Evolutionary conservation across 2,113 vertebrate species (phyloP), one percentile per base, ranked within the genome.

Genomic region (Manacus vitellinus): DNA sequence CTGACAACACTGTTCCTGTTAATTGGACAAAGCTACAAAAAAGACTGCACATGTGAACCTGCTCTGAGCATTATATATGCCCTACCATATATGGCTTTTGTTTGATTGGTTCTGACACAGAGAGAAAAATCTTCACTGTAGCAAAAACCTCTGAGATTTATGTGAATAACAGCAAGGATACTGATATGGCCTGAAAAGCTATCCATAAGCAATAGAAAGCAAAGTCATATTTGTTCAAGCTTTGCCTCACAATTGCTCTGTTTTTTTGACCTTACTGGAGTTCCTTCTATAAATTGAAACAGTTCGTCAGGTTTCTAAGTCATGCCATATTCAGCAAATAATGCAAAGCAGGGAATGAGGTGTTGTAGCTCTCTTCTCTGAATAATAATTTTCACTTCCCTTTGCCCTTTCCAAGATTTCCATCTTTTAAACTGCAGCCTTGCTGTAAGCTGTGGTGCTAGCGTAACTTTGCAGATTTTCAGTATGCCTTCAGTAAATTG

Each of bases 181-280:
- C 44, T 74, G 52, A 86, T 86, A 65, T n/a, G 44, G 68, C 68
- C 68, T 92, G 85, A 80, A 84, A 84, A 91, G 47, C 56, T 88
- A 13, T 71, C 52, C 7, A 11, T 96, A 93, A 95, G 92, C 44
- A 96, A 51, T 35, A 37, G 63, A 71, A 95, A 80, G 88, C 72
- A 93, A 88, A 95, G 85, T 92, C 37, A 6, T 65, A 62, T 90
- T 95, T 96, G 88, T 93, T 96, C 72, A 77, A 35, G 61, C 37
- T 89, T 89, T 20, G 39, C 73, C 51, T 92, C 68, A 46, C 39
- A 78, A 56, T 81, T 87, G 44, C 41, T 78, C 35, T 82, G 47
- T 1, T 27, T 80, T 90, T 94, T 95, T 86, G 10, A 25, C 49
- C 52, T 51, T 55, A 28, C 27, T 73, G 49, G 62, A 76, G 58